These are phyloP conservation scores for Botia kubotai DNA, from an alignment of 2,797 vertebrate species.

Conservation along the genomic window DNA sequence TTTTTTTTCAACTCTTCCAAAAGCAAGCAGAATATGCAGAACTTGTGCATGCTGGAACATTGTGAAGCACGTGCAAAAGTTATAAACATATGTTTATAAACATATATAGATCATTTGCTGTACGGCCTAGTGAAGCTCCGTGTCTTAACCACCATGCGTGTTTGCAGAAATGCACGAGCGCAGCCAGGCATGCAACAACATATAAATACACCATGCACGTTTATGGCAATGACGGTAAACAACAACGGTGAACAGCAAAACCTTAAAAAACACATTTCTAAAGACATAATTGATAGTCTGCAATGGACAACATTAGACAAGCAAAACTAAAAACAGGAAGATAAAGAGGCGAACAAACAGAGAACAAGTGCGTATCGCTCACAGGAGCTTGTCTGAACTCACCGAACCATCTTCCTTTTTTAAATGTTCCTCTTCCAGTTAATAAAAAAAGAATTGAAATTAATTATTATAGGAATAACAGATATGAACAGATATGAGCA, in stretches of 20 bases:
- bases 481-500: background rate
- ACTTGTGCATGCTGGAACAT: background rate
- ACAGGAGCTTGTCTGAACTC: constrained; percentile 73
- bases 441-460: constrained; percentile 58
- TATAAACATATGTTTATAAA: too few relatives aligned
- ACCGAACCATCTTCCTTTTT: constrained; percentile 81
- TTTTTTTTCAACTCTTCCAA: background rate
- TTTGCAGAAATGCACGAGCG: constrained; percentile 27
- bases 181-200: constrained; percentile 16
- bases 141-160: constrained; percentile 32
- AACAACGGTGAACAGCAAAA: too few relatives aligned
- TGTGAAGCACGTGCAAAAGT: constrained; percentile 2
- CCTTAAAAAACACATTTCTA: constrained; percentile 68
- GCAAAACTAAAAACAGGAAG: constrained; percentile 58
- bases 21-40: background rate
- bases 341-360: constrained; percentile 39
- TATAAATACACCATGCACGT: constrained; percentile 18
- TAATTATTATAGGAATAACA: background rate
- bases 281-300: constrained; percentile 24
- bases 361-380: constrained; percentile 71
- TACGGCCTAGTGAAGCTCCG: background rate
- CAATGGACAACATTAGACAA: constrained; percentile 12
- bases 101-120: background rate
- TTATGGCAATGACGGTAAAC: background rate
- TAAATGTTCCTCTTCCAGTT: constrained; percentile 63